Evolutionary conservation across 2,113 vertebrate genomes (phyloP), one percentile per base, ranked within the genome.

Genomic region (Eudorcas thomsonii): DNA sequence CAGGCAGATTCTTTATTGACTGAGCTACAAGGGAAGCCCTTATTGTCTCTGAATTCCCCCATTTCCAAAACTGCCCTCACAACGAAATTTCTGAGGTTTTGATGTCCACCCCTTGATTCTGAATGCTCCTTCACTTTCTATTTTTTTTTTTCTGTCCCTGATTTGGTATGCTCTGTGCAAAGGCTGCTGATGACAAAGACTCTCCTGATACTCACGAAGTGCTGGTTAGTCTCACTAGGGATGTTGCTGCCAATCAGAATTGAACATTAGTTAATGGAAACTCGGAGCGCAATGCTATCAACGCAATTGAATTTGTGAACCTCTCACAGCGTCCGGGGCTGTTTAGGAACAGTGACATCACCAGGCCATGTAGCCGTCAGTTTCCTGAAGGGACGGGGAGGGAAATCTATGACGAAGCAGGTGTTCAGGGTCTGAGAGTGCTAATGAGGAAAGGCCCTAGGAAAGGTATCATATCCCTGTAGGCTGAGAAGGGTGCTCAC

Each of bases 381-480:
- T 55, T n/a, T 45, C 15, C 21, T 7, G 23, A n/a, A 67, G 5
- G 6, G 50, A 1, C 6, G 7, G 30, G 48, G 89, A 50, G 11
- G 57, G 57, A 13, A 36, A 3, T 30, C 5, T 12, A 14, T 21
- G 5, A 12, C 13, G 36, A 8, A 14, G 30, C 30, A 1, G 11
- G 10, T 6, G 7, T 30, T 19, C 23, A 1, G 1, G 10, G 2
- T 36, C 10, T 23, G 62, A 57, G 23, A 1, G 1, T 7, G 7
- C 33, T 8, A 0, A 11, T 8, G 3, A 25, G 19, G n/a, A 23
- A 33, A 87, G 33, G 6, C 11, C 2, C 16, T 0, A 9, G 2
- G 23, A 17, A 62, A 2, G 3, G 43, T 4, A 17, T 60, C 33
- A 11, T 33, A 25, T 23, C 0, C 17, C 33, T 52, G 55, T 2